Base-by-base conservation (phyloP, 2,888 invertebrate species). In the Pherbina coryleti region DNA sequence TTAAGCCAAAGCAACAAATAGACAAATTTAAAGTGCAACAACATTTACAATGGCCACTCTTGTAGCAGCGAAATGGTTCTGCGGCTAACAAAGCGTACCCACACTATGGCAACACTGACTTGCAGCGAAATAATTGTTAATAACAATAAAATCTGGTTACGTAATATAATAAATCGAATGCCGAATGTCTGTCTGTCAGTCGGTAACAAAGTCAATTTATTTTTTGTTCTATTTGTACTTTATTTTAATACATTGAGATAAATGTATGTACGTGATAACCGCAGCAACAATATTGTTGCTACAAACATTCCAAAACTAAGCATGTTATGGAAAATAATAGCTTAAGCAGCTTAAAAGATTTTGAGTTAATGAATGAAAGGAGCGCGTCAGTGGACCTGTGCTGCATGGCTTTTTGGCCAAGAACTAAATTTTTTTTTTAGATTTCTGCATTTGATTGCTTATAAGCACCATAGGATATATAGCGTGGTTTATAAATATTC, bases 91-190 rank as follows among this genome's bases (percentile, higher is more conserved):
- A n/a, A 31, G 22, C 19, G 22, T 37, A 60, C 72, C 71, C 71
- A 53, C 71, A 71, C 71, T 71, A 1, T 5, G 34, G 70, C 70
- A 51, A 51, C n/a, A 53, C 31, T 55, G 22, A 14, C 44, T 14
- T 71, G 71, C 71, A 44, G 25, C 51, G 17, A 25, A 73, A 62
- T 73, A 73, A 60, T 73, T 73, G 62, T 73, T 73, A 73, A 73
- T 73, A 73, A 73, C 73, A 73, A 73, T 73, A 73, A 73, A 70
- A 34, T 37, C 28, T 11, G 49, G 60, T 73, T 73, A 73, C 73
- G 62, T 73, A 73, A 73, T 73, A 22, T 44, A 60, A 60, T 72
- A 60, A 60, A 60, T 72, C 31, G 71, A 57, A 19, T 71, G 49
- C 17, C 73, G 62, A 73, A 60, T 62, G 37, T 62, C 49, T n/a